Base-by-base conservation (phyloP, 2,888 invertebrate genomes). In the Epinotia ramella region DNA sequence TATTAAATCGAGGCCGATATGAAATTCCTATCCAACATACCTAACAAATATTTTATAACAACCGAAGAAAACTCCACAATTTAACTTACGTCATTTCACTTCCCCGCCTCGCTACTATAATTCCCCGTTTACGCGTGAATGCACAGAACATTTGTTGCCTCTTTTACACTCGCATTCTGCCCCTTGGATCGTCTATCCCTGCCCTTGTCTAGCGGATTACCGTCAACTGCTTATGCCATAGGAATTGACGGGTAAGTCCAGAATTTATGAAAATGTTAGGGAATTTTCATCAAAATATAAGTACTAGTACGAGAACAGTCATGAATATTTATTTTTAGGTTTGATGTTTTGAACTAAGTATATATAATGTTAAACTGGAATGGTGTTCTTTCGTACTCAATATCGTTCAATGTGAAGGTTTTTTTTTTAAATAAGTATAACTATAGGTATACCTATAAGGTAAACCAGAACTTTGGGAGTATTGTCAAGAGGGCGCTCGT, bases 101-200 rank as follows among this genome's bases (percentile, higher is more conserved):
- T 81, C 83, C 81, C 76, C 79, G 73, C 77, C 80, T 80, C 81
- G 81, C 82, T 86, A 87, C 89, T 87, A 91, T 91, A 92, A 93
- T 91, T 91, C 90, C 89, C 86, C 87, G 86, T 91, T 93, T 89
- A 93, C 92, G 93, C 93, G 90, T 93, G 93, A 91, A 85, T 92
- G 89, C 90, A 89, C 92, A 91, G 87, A 93, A 91, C 87, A 91
- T 93, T 90, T 88, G 91, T 88, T 86, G 87, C 93, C 94, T 86
- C 91, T 84, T 87, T 93, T 91, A 84, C 91, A 88, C 93, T 83
- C 85, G 84, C 81, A 80, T 82, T 78, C 79, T 84, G 78, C 84
- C 86, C 80, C 87, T 84, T 86, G 87, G 88, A 89, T 90, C 86
- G 83, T 82, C 84, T 91, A 87, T 88, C 81, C 84, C 88, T 86